Conservation (phyloP, 2,797 vertebrate genomes). For the Danio aesculapii region DNA sequence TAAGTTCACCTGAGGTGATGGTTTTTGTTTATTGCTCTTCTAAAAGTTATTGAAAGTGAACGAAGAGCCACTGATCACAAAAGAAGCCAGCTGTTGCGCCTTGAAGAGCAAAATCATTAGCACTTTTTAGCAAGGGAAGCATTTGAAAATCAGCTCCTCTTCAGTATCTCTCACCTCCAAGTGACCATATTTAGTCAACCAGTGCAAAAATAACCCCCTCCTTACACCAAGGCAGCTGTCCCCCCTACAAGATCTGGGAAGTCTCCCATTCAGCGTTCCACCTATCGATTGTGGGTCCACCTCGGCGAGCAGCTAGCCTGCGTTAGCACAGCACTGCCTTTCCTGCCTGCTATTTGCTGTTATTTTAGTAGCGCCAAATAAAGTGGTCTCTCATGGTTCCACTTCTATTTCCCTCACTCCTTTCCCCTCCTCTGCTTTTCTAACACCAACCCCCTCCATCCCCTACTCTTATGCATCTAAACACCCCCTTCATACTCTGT, state of each 20-base stretch:
- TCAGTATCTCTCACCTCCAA: slow-evolving; percentile 94
- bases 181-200: slow-evolving; percentile 99
- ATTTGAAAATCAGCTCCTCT: slow-evolving; percentile 91
- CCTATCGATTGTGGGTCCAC: slow-evolving; percentile 93
- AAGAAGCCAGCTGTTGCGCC: slow-evolving; percentile 66
- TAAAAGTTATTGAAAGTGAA: not conserved
- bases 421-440: slow-evolving; percentile 13
- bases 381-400: slow-evolving; percentile 80
- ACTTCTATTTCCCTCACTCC: slow-evolving; percentile 62
- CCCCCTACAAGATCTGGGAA: slow-evolving; percentile 81
- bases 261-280: slow-evolving; percentile 86
- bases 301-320: slow-evolving; percentile 68
- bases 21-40: not conserved
- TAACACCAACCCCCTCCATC: slow-evolving; percentile 30
- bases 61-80: slow-evolving; percentile 14
- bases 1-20: slow-evolving; percentile 13
- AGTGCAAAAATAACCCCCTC: slow-evolving; percentile 94
- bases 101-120: slow-evolving; percentile 71
- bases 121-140: slow-evolving; percentile 90
- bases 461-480: slow-evolving; percentile 17
- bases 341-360: slow-evolving; percentile 85
- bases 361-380: slow-evolving; percentile 95
- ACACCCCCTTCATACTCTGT: slow-evolving; percentile 64
- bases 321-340: slow-evolving; percentile 65
- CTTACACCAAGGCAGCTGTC: slow-evolving; percentile 55